Conservation (phyloP, 2,797 vertebrate species). For the Sebastes kiyomatsui region DNA sequence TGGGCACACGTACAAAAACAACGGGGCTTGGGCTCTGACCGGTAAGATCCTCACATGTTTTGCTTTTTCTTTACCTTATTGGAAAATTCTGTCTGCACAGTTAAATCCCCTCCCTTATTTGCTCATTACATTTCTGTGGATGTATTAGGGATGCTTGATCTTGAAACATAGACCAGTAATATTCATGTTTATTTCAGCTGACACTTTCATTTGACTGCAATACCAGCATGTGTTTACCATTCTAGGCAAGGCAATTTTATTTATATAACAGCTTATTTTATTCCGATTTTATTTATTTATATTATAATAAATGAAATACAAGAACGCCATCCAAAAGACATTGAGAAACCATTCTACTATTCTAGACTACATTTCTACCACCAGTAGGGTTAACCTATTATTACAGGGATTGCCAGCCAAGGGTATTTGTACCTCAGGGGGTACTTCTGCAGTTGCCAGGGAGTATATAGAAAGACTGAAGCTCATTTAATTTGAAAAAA, state of each 20-base stretch:
- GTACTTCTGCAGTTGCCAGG: no score
- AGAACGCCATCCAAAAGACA: no score
- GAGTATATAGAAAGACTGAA: neutral
- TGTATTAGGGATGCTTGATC: neutral
- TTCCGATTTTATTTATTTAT: no score
- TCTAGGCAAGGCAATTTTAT: neutral
- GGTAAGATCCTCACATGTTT: slow-evolving; percentile 79
- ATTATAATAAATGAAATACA: no score
- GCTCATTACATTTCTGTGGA: neutral
- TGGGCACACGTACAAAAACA: slow-evolving; percentile 90
- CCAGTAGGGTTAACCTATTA: no score
- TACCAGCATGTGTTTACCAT: neutral
- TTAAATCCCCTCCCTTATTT: neutral
- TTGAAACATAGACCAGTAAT: neutral
- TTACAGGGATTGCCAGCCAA: no score
- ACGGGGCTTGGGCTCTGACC: slow-evolving; percentile 93
- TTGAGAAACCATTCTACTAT: no score
- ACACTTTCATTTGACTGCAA: neutral
- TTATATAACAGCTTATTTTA: neutral
- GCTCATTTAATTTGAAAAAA: neutral
- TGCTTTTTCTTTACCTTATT: neutral
- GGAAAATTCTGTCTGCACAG: neutral
- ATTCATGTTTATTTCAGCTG: neutral
- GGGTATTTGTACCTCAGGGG: no score
- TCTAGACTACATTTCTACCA: no score